phyloP scores from a whole-genome alignment of 1,140 invertebrate species.

The Planococcus citri region DNA sequence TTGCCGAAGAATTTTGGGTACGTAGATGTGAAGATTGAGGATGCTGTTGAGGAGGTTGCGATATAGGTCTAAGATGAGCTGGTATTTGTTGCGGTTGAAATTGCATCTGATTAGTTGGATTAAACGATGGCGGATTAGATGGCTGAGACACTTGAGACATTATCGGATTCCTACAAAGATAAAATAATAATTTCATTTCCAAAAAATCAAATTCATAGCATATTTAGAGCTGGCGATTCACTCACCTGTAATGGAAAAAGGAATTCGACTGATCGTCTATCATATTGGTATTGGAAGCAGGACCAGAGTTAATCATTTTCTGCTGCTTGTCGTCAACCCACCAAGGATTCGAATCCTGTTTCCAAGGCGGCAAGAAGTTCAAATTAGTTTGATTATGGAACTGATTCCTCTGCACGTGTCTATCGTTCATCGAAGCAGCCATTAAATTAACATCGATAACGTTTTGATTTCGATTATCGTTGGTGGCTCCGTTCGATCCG shows the following conservation, averaged over 20 bases:
- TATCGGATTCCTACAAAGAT: not conserved
- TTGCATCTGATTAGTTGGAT: not conserved
- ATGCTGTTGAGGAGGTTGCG: not conserved
- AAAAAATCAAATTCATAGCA: not conserved
- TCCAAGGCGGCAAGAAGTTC: conserved; percentile 10
- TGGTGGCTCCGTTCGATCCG: not conserved
- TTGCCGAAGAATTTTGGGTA: not conserved
- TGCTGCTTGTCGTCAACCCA: not conserved
- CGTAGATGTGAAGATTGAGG: not conserved
- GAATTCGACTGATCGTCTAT: conserved; percentile 9
- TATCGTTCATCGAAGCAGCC: not conserved
- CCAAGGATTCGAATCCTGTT: not conserved
- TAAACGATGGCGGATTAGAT: not conserved
- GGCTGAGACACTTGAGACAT: not conserved
- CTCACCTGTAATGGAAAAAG: conserved; percentile 8
- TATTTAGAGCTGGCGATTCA: not conserved
- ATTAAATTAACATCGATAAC: not conserved
- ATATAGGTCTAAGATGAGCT: not conserved
- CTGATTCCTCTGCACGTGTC: not conserved
- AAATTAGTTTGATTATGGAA: not conserved
- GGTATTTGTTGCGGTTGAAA: not conserved
- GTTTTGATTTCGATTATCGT: conserved; percentile 1
- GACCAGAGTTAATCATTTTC: not conserved
- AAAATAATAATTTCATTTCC: not conserved
- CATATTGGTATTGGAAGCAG: not conserved